Evolutionary conservation across 2,797 vertebrate genomes (phyloP).

Genomic region (Momotus momota): DNA sequence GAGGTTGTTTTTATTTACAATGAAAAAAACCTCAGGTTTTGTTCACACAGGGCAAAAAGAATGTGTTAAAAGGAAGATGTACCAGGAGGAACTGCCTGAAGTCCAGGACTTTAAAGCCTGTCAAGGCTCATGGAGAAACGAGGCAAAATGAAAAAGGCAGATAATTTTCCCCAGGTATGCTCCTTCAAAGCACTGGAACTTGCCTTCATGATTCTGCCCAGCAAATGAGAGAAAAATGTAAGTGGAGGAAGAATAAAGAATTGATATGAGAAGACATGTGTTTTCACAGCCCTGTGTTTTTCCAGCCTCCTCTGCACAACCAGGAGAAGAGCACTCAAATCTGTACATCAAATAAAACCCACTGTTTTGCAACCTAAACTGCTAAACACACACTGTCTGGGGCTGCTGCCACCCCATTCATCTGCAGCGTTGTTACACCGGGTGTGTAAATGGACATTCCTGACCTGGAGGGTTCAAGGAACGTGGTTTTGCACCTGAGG

Average conservation of each 20-base stretch:
- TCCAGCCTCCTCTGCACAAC: neutral
- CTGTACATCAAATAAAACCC: neutral
- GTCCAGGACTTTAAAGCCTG: neutral
- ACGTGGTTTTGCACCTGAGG: too few species aligned
- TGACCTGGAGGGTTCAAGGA: neutral
- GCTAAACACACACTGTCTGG: neutral
- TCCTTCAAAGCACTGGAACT: neutral
- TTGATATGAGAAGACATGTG: neutral
- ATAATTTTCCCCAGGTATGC: neutral
- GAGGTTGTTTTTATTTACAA: neutral
- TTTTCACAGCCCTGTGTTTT: fast-evolving
- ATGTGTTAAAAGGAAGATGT: neutral
- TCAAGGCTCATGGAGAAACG: neutral
- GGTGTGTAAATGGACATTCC: fast-evolving
- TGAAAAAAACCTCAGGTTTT: neutral
- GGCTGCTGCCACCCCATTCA: neutral
- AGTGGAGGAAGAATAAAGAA: neutral
- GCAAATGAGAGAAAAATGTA: neutral
- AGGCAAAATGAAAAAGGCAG: neutral
- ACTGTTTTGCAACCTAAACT: too few species aligned
- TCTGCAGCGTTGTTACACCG: too few species aligned
- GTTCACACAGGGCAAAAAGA: fast-evolving
- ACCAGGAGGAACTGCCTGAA: neutral
- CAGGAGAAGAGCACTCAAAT: neutral
- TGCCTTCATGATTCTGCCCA: neutral